Base-by-base conservation (phyloP, 1,140 invertebrate species). In the Drosophila mayri region DNA sequence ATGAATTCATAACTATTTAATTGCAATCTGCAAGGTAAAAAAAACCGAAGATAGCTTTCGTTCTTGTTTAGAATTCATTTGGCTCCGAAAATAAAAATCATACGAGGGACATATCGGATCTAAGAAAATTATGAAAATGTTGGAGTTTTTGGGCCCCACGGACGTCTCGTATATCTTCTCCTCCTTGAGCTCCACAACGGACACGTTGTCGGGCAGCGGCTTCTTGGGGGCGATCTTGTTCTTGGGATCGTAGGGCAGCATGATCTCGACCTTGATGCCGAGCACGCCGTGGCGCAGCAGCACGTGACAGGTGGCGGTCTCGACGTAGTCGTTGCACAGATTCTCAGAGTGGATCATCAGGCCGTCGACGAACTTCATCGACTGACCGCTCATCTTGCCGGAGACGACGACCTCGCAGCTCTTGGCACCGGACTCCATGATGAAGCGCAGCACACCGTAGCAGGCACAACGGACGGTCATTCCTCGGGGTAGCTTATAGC, bases 311-410 rank as follows among this genome's bases (percentile, higher is more conserved):
- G 99, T 99, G 63, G 99, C 99, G 30, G 97, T 97, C 92, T 99
- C 98, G n/a, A 99, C 98, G 91, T 99, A 99, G 80, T 99, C 98
- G 93, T 99, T 98, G 87, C 97, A 98, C 28, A 99, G 99, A 93
- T 99, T 98, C 93, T 99, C 99, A 92, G 97, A 99, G 94, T 99
- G 99, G 92, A 99, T 99, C 99, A 99, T 99, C 25, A 99, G 95
- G 62, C 99, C 99, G 93, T 99, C 99, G 63, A 99, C 98, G 93
- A 99, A 99, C 93, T 99, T 99, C 99, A 99, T 99, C 18, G 98
- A 98, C 94, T 99, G 99, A 82, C 99, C 99, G 93, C 99, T 94
- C 35, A 99, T 95, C 94, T 99, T 99, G 58, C 99, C 99, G 83
- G 98, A 99, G 0, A 99, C 99, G 8, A 99, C 98, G 12, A 99